Percentiles rank a stretch among this genome's conserved stretches.
These are phyloP conservation scores for Perccottus glenii DNA, from an alignment of 2,113 vertebrate species.

Conservation along the genomic window DNA sequence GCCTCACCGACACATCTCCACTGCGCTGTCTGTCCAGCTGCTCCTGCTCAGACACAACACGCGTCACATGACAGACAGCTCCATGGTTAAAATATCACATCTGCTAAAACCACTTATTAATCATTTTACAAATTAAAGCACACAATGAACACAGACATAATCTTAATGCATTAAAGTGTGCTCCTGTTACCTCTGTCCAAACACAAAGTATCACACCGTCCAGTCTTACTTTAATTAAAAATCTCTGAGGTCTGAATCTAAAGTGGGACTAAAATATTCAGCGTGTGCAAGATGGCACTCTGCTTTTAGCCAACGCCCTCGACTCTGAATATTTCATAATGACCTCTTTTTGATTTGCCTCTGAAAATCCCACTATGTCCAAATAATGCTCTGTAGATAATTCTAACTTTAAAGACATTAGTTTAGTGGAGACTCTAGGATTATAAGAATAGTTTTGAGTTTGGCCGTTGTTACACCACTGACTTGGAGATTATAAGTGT, in stretches of 20 bases:
- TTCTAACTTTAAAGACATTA: no score
- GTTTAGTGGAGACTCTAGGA: no score
- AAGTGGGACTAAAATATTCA: constrained; percentile 73
- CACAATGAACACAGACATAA: background rate
- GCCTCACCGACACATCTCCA: constrained; percentile 58
- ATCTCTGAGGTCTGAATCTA: constrained; percentile 34
- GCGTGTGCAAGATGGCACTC: constrained; percentile 54
- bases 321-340: constrained; percentile 70
- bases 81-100: background rate
- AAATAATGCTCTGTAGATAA: background rate
- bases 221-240: constrained; percentile 29
- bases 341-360: constrained; percentile 52
- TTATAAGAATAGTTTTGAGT: no score
- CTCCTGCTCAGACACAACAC: constrained; percentile 51
- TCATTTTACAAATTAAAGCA: background rate
- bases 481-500: no score
- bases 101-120: background rate
- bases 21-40: constrained; percentile 50
- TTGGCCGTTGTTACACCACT: no score
- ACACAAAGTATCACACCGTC: background rate
- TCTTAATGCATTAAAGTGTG: background rate
- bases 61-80: constrained; percentile 4
- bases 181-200: background rate
- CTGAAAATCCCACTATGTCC: background rate
- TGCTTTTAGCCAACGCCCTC: constrained; percentile 57